phyloP scores from a whole-genome alignment of 2,113 vertebrate species.

The Gobius niger region DNA sequence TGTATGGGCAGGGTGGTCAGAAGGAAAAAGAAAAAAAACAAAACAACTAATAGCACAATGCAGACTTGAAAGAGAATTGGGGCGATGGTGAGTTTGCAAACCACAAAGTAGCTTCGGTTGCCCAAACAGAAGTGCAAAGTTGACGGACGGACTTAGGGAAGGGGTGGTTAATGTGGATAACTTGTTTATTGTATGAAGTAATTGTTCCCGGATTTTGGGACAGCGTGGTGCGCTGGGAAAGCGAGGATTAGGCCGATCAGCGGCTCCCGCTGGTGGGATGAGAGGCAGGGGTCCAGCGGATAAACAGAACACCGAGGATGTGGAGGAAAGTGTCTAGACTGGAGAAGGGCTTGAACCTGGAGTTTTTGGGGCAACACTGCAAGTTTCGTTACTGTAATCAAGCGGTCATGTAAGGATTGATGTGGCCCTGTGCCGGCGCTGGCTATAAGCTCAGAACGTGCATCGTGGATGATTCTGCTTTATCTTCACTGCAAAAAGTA shows the following conservation, averaged over 20 bases:
- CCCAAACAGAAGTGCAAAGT: constrained; percentile 16
- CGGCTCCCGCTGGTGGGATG: constrained; percentile 43
- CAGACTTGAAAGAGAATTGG: constrained; percentile 28
- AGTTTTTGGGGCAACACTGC: no score
- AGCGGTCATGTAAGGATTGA: not conserved
- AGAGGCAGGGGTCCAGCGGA: constrained; percentile 43
- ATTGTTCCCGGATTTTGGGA: constrained; percentile 59
- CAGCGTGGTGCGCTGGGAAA: constrained; percentile 38
- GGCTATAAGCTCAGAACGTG: no score
- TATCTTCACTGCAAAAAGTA: no score
- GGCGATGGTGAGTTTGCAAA: constrained; percentile 26
- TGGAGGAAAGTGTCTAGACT: constrained; percentile 22
- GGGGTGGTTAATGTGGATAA: constrained; percentile 54
- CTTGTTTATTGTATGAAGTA: constrained; percentile 60
- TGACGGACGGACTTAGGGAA: constrained; percentile 24
- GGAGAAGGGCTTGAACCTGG: constrained; percentile 2
- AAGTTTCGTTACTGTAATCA: not conserved
- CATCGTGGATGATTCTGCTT: no score
- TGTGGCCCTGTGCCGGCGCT: not conserved
- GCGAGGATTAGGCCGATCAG: constrained; percentile 58
- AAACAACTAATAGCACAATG: constrained; percentile 14
- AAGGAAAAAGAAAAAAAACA: constrained; percentile 17
- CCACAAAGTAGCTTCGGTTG: constrained; percentile 44
- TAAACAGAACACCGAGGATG: constrained; percentile 3
- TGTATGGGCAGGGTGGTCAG: constrained; percentile 32